Base-by-base conservation (phyloP, 2,797 vertebrate genomes). In the Etheostoma nigrum region DNA sequence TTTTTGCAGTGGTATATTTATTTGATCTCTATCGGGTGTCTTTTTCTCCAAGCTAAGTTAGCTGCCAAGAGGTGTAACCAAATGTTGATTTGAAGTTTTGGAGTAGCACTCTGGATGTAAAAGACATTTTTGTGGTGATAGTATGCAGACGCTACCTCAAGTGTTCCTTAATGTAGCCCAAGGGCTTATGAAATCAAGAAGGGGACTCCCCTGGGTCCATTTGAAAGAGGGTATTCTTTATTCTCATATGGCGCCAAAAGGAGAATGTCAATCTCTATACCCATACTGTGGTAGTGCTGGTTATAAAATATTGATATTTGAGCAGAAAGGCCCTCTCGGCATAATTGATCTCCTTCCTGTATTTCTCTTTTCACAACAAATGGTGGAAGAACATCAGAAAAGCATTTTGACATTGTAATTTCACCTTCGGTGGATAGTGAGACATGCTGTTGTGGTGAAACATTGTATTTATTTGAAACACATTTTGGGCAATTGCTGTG, bases 261-360 rank as follows among this genome's bases (percentile, higher is more conserved):
- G 72, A 67, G 27, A 54, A 70, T 19, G 60, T 82, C 81, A 72
- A 47, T 76, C 67, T 78, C 65, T 52, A 30, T 60, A 64, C n/a
- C 44, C 36, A 52, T 44, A 51, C 51, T 54, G 23, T 44, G 30
- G 53, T 48, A 64, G 71, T 55, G 33, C 44, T 30, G 27, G 44
- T 79, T 55, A 82, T 92, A 23, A 91, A 89, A 91, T 86, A 91
- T 90, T 89, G 48, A 91, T 86, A 81, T 71, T 60, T 33, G 60
- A 81, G 49, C 71, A 3, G 6, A 80, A 61, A 73, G 44, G 16
- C 64, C 27, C 58, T 54, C 36, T 40, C 77, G 45, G 80, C 77
- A 85, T 84, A 82, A 87, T 58, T 70, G 74, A 90, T 74, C 53
- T 52, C 19, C 48, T 49, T 79, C 74, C 4, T 65, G 21, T 67